phyloP scores from a whole-genome alignment of 2,888 invertebrate species.

The Melipona bicolor region DNA sequence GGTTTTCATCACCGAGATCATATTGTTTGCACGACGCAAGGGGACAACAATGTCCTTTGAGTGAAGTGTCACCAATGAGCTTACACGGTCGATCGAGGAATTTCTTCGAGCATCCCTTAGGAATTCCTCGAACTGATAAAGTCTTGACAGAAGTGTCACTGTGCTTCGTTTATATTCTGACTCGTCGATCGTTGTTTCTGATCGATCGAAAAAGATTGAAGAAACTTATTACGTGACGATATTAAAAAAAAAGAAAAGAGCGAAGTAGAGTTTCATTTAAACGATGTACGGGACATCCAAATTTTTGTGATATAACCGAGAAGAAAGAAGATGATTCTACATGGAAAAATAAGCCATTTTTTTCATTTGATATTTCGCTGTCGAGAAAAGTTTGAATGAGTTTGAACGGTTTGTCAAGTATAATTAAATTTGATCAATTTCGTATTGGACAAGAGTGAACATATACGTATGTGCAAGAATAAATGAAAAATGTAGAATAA shows the following conservation, averaged over 20 bases:
- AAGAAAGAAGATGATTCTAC: too few species aligned
- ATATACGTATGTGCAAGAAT: too few species aligned
- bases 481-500: too few species aligned
- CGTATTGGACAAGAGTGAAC: too few species aligned
- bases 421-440: too few species aligned
- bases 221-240: background rate
- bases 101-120: constrained; percentile 4
- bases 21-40: constrained; percentile 63
- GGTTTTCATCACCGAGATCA: constrained; percentile 30
- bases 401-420: too few species aligned
- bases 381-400: too few species aligned
- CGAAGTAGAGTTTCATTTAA: background rate
- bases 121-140: constrained; percentile 36
- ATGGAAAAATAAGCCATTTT: too few species aligned
- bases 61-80: constrained; percentile 43
- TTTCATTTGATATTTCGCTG: too few species aligned
- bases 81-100: constrained; percentile 48
- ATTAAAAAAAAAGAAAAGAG: background rate
- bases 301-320: too few species aligned
- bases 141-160: constrained; percentile 37
- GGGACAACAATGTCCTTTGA: constrained; percentile 36
- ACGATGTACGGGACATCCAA: background rate
- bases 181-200: constrained; percentile 2
- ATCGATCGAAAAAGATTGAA: background rate
- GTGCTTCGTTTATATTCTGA: constrained; percentile 57